Evolutionary conservation across 1,140 invertebrate species (phyloP), one percentile per base, ranked within the genome.

Genomic region (Elysia chlorotica): DNA sequence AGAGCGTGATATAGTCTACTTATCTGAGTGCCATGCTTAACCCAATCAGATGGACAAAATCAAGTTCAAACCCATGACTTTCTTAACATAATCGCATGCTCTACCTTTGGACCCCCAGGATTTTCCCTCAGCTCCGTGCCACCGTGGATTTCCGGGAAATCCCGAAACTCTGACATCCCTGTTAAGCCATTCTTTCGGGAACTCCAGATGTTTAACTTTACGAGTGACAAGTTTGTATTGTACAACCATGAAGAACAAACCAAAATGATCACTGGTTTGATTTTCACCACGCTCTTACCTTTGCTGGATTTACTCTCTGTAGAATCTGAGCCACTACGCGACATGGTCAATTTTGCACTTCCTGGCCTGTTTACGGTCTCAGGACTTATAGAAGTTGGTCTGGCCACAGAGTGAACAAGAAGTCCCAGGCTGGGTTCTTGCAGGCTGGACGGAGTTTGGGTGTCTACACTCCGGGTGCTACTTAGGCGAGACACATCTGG

Each of bases 401-500:
- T 62, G 74, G 79, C 82, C 14, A 68, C 73, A 10, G 25, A 68
- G 54, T 53, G 35, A 30, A 66, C 41, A n/a, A n/a, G n/a, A n/a
- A n/a, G n/a, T n/a, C n/a, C n/a, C 23, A 57, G 25, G 28, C 74
- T 74, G 28, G 85, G 89, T 37, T 75, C 88, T 78, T 89, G 88
- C 38, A 77, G 75, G 83, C 82, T 89, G 63, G 90, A 91, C 59
- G 93, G 93, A 25, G 93, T 95, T 88, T 95, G 93, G 21, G 93
- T 95, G 83, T 95, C 93, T 41, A 94, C 93, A 76, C 92, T 93
- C 65, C 93, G 90, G 28, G 90, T 92, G 67, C 81, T 81, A 38
- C 74, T 76, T 19, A 78, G 41, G 73, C 92, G 88, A 37, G 93
- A 88, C 21, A 94, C 85, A 79, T 95, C 93, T 23, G 93, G 92